Conservation (phyloP, 53 echinoderm and acorn worm species). For the Stichopus horrens region DNA sequence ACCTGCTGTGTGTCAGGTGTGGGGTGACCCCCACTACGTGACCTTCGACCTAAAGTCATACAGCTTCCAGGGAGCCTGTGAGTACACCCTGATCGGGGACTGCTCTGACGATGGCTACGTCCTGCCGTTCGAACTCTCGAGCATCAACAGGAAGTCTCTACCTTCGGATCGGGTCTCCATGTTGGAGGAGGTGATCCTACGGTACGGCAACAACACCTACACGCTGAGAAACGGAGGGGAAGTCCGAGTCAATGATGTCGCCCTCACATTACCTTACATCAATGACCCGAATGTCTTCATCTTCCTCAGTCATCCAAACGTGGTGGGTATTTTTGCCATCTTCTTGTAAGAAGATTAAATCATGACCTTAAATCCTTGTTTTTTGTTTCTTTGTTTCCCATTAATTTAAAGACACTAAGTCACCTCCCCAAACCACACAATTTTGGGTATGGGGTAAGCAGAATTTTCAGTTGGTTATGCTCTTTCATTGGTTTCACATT, state of each 20-base stretch:
- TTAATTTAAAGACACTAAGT: no score
- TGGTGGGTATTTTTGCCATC: conserved; percentile 54
- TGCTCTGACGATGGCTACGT: neutral
- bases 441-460: no score
- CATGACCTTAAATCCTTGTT: no score
- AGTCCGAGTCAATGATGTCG: conserved; percentile 59
- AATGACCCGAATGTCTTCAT: conserved; percentile 54
- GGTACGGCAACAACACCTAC: conserved; percentile 38
- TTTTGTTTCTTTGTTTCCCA: no score
- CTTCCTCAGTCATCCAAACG: conserved; percentile 40
- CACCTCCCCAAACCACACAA: no score
- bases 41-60: conserved; percentile 73
- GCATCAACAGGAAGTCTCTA: conserved; percentile 67
- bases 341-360: no score
- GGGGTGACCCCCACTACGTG: conserved; percentile 96
- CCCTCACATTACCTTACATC: conserved; percentile 40
- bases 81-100: conserved; percentile 73
- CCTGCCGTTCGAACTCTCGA: conserved; percentile 61
- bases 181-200: conserved; percentile 51
- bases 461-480: no score
- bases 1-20: conserved; percentile 67
- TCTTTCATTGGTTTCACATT: no score
- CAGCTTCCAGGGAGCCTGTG: conserved; percentile 90
- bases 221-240: conserved; percentile 49
- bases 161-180: conserved; percentile 67